Conservation (phyloP, 1,140 invertebrate species). For the Neuroterus valhalla region DNA sequence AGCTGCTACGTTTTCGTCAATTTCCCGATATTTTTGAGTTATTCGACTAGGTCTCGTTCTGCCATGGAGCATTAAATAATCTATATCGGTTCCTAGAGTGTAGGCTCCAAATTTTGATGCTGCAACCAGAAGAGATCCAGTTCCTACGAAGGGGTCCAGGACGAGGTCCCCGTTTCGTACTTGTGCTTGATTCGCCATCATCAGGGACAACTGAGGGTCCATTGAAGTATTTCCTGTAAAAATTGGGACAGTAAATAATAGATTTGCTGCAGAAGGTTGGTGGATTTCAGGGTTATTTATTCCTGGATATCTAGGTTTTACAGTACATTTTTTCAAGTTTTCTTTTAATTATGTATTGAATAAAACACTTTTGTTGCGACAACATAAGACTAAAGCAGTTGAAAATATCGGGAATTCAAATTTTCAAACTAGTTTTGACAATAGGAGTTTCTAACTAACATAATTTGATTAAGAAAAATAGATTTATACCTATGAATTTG, state of each 20-base stretch:
- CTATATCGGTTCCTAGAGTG: constrained; percentile 94
- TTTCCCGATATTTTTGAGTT: constrained; percentile 84
- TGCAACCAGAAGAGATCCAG: constrained; percentile 92
- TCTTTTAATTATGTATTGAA: too few species aligned
- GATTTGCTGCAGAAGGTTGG: background rate
- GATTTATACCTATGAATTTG: constrained; percentile 84
- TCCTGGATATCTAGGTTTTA: too few species aligned
- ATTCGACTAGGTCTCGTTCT: constrained; percentile 87
- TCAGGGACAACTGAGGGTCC: constrained; percentile 92
- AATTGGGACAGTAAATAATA: background rate
- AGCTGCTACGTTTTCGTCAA: constrained; percentile 88
- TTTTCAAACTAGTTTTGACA: background rate
- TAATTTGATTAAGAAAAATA: background rate
- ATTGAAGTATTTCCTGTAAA: constrained; percentile 93
- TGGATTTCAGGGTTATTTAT: too few species aligned
- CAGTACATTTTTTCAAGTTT: too few species aligned
- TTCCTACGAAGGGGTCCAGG: constrained; percentile 96
- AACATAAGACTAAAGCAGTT: too few species aligned
- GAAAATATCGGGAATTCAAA: background rate
- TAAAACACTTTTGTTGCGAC: too few species aligned
- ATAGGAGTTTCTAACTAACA: background rate
- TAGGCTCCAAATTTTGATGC: constrained; percentile 94
- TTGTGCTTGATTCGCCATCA: constrained; percentile 96
- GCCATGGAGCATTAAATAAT: constrained; percentile 94
- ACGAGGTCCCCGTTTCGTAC: constrained; percentile 85